These are phyloP conservation scores for Dexiosoma caninum DNA, from an alignment of 2,888 invertebrate species.

Conservation along the genomic window DNA sequence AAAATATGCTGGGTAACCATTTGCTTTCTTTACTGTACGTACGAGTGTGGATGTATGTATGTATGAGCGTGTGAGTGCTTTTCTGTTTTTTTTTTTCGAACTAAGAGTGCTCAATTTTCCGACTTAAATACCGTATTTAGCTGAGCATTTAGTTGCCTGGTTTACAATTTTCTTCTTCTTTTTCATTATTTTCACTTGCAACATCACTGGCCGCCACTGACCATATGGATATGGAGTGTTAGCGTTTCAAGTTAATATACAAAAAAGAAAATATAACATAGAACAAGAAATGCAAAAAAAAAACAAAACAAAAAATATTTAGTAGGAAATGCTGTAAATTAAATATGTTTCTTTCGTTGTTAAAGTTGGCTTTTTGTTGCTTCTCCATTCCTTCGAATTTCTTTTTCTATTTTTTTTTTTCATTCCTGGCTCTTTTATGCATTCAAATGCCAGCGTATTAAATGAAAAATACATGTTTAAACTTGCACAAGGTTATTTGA, in stretches of 20 bases:
- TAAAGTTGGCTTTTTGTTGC: constrained; percentile 20
- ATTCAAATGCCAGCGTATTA: constrained; percentile 60
- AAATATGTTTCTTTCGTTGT: constrained; percentile 54
- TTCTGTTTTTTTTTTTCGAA: not conserved
- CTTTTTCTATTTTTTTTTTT: not conserved
- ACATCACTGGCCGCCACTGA: constrained; percentile 39
- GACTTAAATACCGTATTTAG: constrained; percentile 64
- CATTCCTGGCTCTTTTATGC: no score
- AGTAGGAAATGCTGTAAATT: constrained; percentile 63
- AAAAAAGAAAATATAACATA: constrained; percentile 28
- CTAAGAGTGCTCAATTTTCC: constrained; percentile 63
- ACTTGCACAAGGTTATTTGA: constrained; percentile 63
- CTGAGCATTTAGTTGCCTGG: constrained; percentile 62
- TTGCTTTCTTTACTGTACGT: constrained; percentile 11
- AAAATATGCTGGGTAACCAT: constrained; percentile 16
- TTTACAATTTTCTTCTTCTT: constrained; percentile 3
- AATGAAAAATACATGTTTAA: constrained; percentile 62
- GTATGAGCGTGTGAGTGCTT: constrained; percentile 33
- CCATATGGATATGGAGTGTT: constrained; percentile 52
- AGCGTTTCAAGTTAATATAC: constrained; percentile 33
- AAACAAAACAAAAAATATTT: constrained; percentile 12
- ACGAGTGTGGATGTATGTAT: constrained; percentile 29
- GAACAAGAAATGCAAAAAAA: constrained; percentile 28
- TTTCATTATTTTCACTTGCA: constrained; percentile 47
- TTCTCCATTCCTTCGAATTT: constrained; percentile 10